Evolutionary conservation across 2,888 invertebrate species (phyloP), one percentile per base, ranked within the genome.

Genomic region (Lochmaea crataegi): DNA sequence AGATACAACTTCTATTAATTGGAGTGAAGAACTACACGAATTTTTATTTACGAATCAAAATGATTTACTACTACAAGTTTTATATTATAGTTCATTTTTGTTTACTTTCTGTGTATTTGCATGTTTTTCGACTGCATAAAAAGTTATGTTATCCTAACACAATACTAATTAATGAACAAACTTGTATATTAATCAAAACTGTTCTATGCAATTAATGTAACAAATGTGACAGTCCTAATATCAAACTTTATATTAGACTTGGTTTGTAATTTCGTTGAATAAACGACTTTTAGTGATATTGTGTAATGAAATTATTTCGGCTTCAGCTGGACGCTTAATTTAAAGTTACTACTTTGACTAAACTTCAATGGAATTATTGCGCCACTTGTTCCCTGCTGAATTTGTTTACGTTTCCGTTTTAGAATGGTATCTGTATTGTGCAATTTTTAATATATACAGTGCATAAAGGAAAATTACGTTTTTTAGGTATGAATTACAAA

Each of bases 271-370:
- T 79, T 78, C 80, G 76, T 76, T 73, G 74, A 75, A 78, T 77
- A 75, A 77, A 78, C 75, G 77, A 77, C 74, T 74, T 76, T 74
- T 75, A 78, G 77, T 78, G 77, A 76, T 77, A 78, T 77, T 78
- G 75, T 68, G 75, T 77, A 77, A 80, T 80, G 77, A 78, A 78
- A 80, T 80, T 78, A 79, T 79, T 79, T 76, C 75, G 75, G 76
- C 78, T 79, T 77, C 74, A 71, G 77, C 78, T 77, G 75, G 78
- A 78, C 79, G 78, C 78, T 79, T 76, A 77, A 78, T 79, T 76
- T 74, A 73, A 79, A 80, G 78, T 80, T 79, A 76, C 41, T 63
- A 41, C 61, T 41, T 63, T 75, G 72, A 72, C 70, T 75, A 78
- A 78, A 80, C 75, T 78, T 70, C 74, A 68, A 74, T 78, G 65